Base-by-base conservation (phyloP, 1,140 invertebrate species). In the Trachymyrmex cornetzi region DNA sequence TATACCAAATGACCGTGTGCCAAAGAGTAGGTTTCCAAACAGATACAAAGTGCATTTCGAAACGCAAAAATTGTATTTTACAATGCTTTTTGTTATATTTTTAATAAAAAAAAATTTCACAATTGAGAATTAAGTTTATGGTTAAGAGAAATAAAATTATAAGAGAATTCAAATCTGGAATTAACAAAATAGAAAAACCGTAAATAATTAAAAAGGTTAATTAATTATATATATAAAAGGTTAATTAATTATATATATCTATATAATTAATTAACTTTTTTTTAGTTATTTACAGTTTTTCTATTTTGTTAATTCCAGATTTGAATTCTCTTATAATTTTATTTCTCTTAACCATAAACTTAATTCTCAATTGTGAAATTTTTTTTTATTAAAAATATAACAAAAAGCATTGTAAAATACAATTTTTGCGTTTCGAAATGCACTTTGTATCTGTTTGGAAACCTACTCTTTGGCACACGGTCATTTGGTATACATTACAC, bases 401-500 rank as follows among this genome's bases (percentile, higher is more conserved):
- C 0, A 16, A 55, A 34, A 12, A 59, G 38, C 38, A 44, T 12
- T 44, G 9, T 44, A 11, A 44, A 44, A 44, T 44, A 44, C 38
- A 11, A 44, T 44, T 44, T n/a, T 24, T 2, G 12, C 24, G 48
- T 63, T 59, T n/a, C 12, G 19, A 16, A 22, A 48, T 82, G 16
- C 19, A 72, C 38, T 72, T 82, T 82, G 48, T 11, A 61, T 0
- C 19, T 34, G 16, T 44, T 30, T 30, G 12, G 55, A 34, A 30
- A 72, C 7, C 50, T 14, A 19, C 16, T 27, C n/a, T 69, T 69
- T 24, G 1, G 16, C n/a, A n/a, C 30, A 81, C 50, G 55, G 30
- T 19, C 64, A 71, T 63, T 74, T 48, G 55, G 69, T 74, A 84
- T 84, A 84, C 69, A 74, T 74, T 59, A 72, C 67, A 9, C 4